phyloP scores from a whole-genome alignment of 2,888 invertebrate genomes.

The Leucoptera coffeella region DNA sequence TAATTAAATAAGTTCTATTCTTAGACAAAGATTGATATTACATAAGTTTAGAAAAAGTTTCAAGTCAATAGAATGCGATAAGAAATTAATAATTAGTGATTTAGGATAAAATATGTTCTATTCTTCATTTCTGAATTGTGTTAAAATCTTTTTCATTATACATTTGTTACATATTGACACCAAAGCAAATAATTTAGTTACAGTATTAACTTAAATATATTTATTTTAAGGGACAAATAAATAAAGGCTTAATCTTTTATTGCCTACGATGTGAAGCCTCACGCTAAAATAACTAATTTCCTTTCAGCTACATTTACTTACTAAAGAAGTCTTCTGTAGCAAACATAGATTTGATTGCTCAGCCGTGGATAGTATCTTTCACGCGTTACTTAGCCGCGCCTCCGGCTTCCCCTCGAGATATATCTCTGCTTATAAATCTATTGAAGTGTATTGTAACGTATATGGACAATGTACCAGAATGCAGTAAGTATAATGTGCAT shows the following conservation, averaged over 20 bases:
- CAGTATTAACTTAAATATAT: not conserved
- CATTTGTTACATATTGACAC: no score
- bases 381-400: slow-evolving; percentile 56
- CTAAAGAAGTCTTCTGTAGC: slow-evolving; percentile 17
- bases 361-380: slow-evolving; percentile 59
- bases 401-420: slow-evolving; percentile 60
- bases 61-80: no score
- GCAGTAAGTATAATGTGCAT: slow-evolving; percentile 15
- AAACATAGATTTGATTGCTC: slow-evolving; percentile 21
- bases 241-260: slow-evolving; percentile 6
- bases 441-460: slow-evolving; percentile 25
- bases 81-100: no score
- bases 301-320: slow-evolving; percentile 34
- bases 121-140: no score
- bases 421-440: slow-evolving; percentile 46
- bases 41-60: no score
- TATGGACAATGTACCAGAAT: slow-evolving; percentile 23
- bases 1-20: no score
- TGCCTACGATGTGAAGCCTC: no score
- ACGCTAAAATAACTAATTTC: no score
- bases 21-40: no score
- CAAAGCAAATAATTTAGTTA: no score
- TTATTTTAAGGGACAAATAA: not conserved
- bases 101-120: no score
- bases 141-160: no score